Evolutionary conservation across 1,140 invertebrate genomes (phyloP), one percentile per base, ranked within the genome.

Genomic region (Drosophila tristis): DNA sequence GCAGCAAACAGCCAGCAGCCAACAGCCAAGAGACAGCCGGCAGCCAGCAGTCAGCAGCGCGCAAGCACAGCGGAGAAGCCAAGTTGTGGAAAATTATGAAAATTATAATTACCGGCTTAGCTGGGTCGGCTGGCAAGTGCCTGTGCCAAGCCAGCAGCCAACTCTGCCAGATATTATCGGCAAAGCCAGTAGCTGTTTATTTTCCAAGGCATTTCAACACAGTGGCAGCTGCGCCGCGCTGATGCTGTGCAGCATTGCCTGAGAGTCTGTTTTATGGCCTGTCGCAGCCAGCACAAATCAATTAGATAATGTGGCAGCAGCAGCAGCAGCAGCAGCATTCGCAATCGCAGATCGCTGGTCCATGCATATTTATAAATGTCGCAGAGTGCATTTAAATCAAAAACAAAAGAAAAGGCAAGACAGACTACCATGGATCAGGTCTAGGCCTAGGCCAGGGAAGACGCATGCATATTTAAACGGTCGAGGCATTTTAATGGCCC

Each of bases 331-430:
- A 42, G 31, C 60, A 49, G 39, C 67, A 70, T 58, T 70, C 45
- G 67, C 67, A 70, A 70, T 70, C 67, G 45, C 45, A 64, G 63
- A 39, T 57, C 55, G 39, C 54, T 15, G 39, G 15, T 57, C 80
- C 64, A 87, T 87, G 82, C 82, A 86, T 86, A 86, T 86, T 86
- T 87, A 86, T 87, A 89, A 71, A 74, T 81, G 59, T 75, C 71
- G 64, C 67, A 57, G 80, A 87, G 72, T 87, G 82, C 82, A 87
- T 87, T 87, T 82, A 77, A 89, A 82, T 87, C 84, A 79, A 76
- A 75, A 75, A 25, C 23, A 25, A 25, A 25, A 4, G 0, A 25
- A 70, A 64, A 53, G 61, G 48, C 20, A 63, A 75, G 82, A 87
- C 62, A 66, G 87, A 75, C 71, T 56, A 49, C 44, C 62, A 16